phyloP scores from a whole-genome alignment of 1,140 invertebrate genomes.

The Drosophila murphyi region DNA sequence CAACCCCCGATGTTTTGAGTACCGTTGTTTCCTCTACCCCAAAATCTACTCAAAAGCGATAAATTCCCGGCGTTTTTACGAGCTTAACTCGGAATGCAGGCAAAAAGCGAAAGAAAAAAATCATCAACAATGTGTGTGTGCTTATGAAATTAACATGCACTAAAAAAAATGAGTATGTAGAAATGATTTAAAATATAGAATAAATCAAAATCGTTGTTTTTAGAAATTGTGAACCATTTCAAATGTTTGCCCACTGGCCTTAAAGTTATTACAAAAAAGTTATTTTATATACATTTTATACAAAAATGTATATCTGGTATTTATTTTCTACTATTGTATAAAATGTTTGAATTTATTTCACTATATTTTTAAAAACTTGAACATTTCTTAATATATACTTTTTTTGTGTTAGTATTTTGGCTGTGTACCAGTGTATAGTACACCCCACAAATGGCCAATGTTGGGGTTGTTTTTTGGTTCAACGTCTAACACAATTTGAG shows the following conservation, averaged over 20 bases:
- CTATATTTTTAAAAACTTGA: too few relatives aligned
- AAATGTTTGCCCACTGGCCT: too few relatives aligned
- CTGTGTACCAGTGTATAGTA: conserved; percentile 22
- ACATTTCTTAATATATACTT: too few relatives aligned
- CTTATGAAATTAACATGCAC: conserved; percentile 32
- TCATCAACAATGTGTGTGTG: conserved; percentile 20
- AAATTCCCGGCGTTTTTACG: conserved; percentile 78
- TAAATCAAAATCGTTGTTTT: too few relatives aligned
- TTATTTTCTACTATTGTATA: too few relatives aligned
- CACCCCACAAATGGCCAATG: conserved; percentile 15
- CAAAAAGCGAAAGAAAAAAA: conserved; percentile 35
- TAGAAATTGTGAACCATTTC: too few relatives aligned
- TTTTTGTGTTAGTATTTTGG: background rate
- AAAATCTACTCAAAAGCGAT: conserved; percentile 76
- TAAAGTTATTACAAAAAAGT: too few relatives aligned
- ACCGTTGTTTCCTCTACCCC: conserved; percentile 20
- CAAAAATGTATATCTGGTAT: too few relatives aligned
- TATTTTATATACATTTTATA: too few relatives aligned
- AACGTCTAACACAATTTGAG: conserved; percentile 73
- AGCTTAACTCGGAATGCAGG: conserved; percentile 66
- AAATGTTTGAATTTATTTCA: too few relatives aligned
- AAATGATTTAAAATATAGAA: too few relatives aligned
- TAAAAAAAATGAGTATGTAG: background rate
- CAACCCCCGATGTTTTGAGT: conserved; percentile 30
- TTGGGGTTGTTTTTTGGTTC: conserved; percentile 29